Evolutionary conservation across 2,888 invertebrate species (phyloP), one percentile per base, ranked within the genome.

Genomic region (Saturnia japonica): DNA sequence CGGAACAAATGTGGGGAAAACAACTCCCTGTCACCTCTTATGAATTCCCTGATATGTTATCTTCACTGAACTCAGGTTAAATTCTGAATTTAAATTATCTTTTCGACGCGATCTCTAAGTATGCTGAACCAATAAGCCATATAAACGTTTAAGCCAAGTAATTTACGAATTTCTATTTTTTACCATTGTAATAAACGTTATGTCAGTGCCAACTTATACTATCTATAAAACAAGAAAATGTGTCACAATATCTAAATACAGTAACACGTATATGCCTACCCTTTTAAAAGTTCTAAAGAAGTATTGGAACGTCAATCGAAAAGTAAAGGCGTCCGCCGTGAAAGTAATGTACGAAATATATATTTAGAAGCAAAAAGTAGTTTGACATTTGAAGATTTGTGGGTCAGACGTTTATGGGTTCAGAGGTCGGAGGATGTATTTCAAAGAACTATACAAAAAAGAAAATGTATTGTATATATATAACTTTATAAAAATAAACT

Each of bases 341-440:
- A 60, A 60, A 60, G 57, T 4, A 14, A 25, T 28, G 57, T 14
- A 25, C 28, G 57, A 60, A 60, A 28, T 14, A 12, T 60, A 60
- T 60, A 60, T 60, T 25, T 28, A 60, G 28, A 60, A 60, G 57
- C 14, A 60, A 25, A 60, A 25, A 60, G 57, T 60, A 60, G 57
- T 60, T 60, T 60, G 57, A 60, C 57, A 60, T 60, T 60, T 60
- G 16, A 60, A 60, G 57, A 60, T 60, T 60, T 60, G 57, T 60
- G 57, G 14, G 57, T 28, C 57, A 60, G 57, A 60, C 14, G 14
- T 60, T 60, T 22, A 54, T 22, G 54, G 54, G 22, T 22, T 14
- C 57, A 60, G 28, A 60, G 25, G 57, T 28, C 57, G 28, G 4
- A 28, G 12, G 25, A 25, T 25, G 9, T 1, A 60, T 60, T 60